phyloP scores from a whole-genome alignment of 2,888 invertebrate species.

The Xestoiulus laeticollis region DNA sequence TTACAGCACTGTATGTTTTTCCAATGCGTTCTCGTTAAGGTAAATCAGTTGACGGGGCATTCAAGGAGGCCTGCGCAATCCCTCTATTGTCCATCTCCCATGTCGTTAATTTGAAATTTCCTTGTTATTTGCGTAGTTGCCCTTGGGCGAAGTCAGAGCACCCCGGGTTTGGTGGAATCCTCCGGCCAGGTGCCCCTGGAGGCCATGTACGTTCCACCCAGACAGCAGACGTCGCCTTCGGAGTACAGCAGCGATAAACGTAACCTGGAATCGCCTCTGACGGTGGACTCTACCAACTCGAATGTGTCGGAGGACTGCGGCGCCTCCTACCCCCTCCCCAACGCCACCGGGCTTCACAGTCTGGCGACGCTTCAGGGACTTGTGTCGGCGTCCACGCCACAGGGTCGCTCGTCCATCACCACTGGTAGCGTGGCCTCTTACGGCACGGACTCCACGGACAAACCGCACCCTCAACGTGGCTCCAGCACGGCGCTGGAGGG shows the following conservation, averaged over 20 bases:
- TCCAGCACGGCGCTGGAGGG: constrained; percentile 39
- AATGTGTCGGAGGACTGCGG: constrained; percentile 53
- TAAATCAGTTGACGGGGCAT: too few species aligned
- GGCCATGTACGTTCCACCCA: constrained; percentile 70
- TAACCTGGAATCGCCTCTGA: constrained; percentile 57
- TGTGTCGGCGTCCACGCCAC: constrained; percentile 13
- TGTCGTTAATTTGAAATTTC: neutral
- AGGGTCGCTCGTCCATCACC: constrained; percentile 59
- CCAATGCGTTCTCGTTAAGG: too few species aligned
- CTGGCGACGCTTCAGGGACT: constrained; percentile 13
- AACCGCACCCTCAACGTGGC: constrained; percentile 18
- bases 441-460: constrained; percentile 59
- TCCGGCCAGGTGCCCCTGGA: constrained; percentile 88
- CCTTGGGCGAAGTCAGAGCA: constrained; percentile 94
- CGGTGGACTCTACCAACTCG: constrained; percentile 57
- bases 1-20: too few species aligned
- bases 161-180: constrained; percentile 94
- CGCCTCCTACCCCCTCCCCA: constrained; percentile 47
- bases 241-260: constrained; percentile 55
- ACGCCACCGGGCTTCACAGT: neutral
- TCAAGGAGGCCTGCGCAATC: too few species aligned
- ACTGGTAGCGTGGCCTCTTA: constrained; percentile 61
- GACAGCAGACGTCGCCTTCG: constrained; percentile 52
- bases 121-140: constrained; percentile 75
- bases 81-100: too few species aligned